Evolutionary conservation across 1,140 invertebrate species (phyloP).

Genomic region (Drosophila orosa): DNA sequence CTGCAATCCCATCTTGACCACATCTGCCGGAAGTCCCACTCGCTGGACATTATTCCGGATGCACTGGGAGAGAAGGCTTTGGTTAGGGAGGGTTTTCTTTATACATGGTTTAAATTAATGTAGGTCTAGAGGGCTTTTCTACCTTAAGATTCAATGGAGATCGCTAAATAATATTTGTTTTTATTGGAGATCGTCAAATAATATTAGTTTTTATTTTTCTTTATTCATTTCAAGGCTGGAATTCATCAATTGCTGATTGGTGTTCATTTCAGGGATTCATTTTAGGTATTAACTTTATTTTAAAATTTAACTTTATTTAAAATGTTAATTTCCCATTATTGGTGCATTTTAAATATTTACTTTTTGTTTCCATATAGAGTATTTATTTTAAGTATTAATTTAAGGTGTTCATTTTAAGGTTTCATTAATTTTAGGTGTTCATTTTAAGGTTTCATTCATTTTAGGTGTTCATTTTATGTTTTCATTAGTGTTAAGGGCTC

Average conservation of each 20-base stretch:
- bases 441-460: background rate
- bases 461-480: background rate
- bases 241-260: background rate
- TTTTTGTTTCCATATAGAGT: background rate
- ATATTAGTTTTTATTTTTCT: background rate
- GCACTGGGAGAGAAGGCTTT: constrained; percentile 3
- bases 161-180: no score
- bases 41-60: constrained; percentile 1
- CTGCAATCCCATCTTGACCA: constrained; percentile 24
- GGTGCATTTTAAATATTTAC: background rate
- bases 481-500: no score
- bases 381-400: background rate
- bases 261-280: background rate
- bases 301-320: no score
- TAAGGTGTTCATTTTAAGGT: background rate
- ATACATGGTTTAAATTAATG: background rate
- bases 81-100: background rate
- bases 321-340: background rate
- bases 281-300: no score
- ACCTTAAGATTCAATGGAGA: background rate
- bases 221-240: background rate
- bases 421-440: background rate
- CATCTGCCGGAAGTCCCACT: constrained; percentile 20
- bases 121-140: background rate
- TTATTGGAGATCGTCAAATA: background rate